A percentile compares a stretch with the other conserved stretches of the same genome.
phyloP scores from a whole-genome alignment of 2,888 invertebrate genomes.

The Dryomyza anilis region DNA sequence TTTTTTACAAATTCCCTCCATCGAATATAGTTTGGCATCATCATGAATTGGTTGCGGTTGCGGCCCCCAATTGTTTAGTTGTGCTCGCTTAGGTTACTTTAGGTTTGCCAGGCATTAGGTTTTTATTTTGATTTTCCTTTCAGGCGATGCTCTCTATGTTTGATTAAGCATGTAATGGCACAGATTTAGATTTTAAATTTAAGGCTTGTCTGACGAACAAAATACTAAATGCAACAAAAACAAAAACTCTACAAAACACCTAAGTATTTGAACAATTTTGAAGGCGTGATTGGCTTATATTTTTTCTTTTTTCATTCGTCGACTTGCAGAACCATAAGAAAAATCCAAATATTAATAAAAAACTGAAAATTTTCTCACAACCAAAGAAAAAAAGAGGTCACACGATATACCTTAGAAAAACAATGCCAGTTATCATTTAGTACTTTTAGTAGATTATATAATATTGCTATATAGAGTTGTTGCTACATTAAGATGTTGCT shows the following conservation, averaged over 20 bases:
- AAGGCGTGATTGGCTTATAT: constrained; percentile 11
- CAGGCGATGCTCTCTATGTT: constrained; percentile 18
- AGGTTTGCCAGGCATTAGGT: background rate
- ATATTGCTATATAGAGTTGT: background rate
- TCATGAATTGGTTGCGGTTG: constrained; percentile 32
- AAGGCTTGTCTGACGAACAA: constrained; percentile 9
- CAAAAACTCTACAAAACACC: too few relatives aligned
- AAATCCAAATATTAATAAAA: background rate
- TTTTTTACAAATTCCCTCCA: too few relatives aligned
- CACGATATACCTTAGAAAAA: background rate
- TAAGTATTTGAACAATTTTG: constrained; percentile 13
- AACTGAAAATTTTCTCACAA: constrained; percentile 1
- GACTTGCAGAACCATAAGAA: background rate
- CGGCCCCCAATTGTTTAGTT: constrained; percentile 36
- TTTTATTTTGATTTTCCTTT: background rate
- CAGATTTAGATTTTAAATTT: constrained; percentile 8
- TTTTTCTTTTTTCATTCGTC: background rate
- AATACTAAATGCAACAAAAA: background rate
- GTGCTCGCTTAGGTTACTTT: background rate
- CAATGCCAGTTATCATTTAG: background rate
- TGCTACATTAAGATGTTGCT: background rate
- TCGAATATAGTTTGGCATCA: constrained; percentile 18
- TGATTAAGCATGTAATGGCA: constrained; percentile 18
- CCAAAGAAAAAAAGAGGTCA: too few relatives aligned
- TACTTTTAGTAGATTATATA: constrained; percentile 1